Evolutionary conservation across 1,140 invertebrate species (phyloP).

Genomic region (Oscheius sp.): DNA sequence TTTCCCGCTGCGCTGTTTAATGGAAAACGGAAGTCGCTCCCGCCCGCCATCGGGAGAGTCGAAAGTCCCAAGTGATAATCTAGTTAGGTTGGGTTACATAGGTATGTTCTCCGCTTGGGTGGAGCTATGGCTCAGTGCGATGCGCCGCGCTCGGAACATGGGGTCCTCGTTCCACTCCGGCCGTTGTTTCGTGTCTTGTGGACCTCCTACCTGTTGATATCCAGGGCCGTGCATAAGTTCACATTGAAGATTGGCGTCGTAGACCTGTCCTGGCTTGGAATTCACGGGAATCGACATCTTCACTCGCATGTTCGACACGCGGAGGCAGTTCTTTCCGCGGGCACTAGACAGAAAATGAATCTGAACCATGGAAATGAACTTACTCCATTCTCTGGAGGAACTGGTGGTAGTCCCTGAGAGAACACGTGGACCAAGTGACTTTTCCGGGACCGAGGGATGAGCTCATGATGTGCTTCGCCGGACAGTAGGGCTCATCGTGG

Average conservation of each 20-base stretch:
- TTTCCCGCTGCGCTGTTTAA: conserved; percentile 11
- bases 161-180: no score
- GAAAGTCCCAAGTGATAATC: no score
- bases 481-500: conserved; percentile 60
- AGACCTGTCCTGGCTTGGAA: conserved; percentile 57
- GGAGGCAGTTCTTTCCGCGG: conserved; percentile 55
- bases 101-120: no score
- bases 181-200: no score
- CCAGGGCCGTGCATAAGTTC: conserved; percentile 57
- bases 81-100: no score
- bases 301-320: conserved; percentile 49
- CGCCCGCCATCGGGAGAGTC: no score
- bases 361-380: conserved; percentile 15
- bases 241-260: conserved; percentile 59
- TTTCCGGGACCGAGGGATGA: conserved; percentile 63
- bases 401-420: conserved; percentile 58
- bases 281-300: conserved; percentile 46
- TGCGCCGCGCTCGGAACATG: no score
- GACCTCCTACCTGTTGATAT: conserved; percentile 46
- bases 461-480: conserved; percentile 61
- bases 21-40: conserved; percentile 3
- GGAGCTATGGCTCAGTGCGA: no score
- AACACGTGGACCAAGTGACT: conserved; percentile 63
- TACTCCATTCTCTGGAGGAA: conserved; percentile 59
- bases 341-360: conserved; percentile 40